Evolutionary conservation across 2,888 invertebrate species (phyloP), one percentile per base, ranked within the genome.

Genomic region (Strigamia transsilvanica): DNA sequence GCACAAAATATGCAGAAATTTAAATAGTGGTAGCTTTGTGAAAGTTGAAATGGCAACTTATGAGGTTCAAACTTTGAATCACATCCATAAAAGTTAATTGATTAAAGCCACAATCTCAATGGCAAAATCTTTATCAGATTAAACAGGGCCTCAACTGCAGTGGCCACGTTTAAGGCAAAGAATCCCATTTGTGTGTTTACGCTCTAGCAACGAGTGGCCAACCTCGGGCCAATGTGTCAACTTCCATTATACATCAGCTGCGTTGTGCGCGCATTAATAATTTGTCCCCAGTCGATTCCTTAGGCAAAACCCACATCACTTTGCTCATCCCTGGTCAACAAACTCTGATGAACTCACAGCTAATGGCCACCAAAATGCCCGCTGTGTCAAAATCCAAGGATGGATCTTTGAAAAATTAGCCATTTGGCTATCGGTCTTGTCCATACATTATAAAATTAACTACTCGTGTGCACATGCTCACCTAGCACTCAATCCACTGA

Each of bases 211-310:
- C 56, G 56, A 56, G 56, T 18, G n/a, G 56, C 56, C 56, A 15
- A 56, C 56, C 56, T 56, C 56, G 56, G 56, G 56, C 56, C 56
- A 56, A 56, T 18, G 18, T 56, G 56, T 56, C 56, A 56, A 56
- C 56, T 56, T 56, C 18, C 18, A 56, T 56, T 56, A 56, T 56
- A 56, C 56, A 56, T 56, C 56, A 56, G 21, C 56, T 56, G 56
- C 56, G 56, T 18, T 18, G 56, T 56, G 56, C 18, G 56, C 56
- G 56, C 56, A 56, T 56, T 56, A 56, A 56, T 56, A 56, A 56
- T 56, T 56, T 56, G 56, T 56, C 56, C 56, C 56, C 56, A 56
- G 56, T 56, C 56, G 56, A 56, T 56, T 56, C 56, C 56, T 18
- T 9, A 18, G 56, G 56, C 56, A 56, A 56, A 18, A 56, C 56